Percentiles rank a stretch among this genome's conserved stretches.
Conservation (phyloP, 92 coral and sea anemone species). For the Zoanthus solanderi region DNA sequence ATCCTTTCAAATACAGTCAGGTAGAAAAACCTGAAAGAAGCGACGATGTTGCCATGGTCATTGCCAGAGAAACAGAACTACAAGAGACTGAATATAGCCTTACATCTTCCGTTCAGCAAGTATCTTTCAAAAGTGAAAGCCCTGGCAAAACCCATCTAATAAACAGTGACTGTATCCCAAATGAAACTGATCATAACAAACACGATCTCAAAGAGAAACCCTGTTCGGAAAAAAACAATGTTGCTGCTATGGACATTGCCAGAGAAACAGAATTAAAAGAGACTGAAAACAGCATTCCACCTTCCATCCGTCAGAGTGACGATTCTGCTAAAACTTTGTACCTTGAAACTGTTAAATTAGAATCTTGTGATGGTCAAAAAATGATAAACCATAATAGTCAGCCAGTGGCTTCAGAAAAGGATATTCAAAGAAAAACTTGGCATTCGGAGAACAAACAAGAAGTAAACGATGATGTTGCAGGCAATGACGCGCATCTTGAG, state of each 20-base stretch:
- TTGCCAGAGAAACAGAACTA: constrained; percentile 6
- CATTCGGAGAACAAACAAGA: background rate
- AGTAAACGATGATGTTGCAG: background rate
- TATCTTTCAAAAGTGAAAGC: background rate
- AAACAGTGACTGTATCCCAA: background rate
- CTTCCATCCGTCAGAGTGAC: background rate
- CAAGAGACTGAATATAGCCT: background rate
- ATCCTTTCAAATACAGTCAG: background rate
- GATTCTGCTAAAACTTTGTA: background rate
- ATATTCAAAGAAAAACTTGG: background rate
- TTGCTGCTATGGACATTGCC: constrained; percentile 27
- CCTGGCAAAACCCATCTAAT: background rate
- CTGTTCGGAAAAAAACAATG: background rate
- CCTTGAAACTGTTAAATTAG: background rate
- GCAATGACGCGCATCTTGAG: background rate
- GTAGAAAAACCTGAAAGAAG: background rate
- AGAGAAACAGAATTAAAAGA: constrained; percentile 4
- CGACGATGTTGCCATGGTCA: constrained; percentile 21
- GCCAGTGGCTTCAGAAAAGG: background rate
- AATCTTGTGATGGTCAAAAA: background rate
- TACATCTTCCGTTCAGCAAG: background rate
- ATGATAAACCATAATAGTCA: background rate
- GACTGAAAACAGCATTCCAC: background rate
- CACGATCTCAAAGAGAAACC: background rate
- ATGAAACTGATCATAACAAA: background rate